A percentile compares a stretch with the other conserved stretches of the same genome.
Evolutionary conservation across 1,140 invertebrate genomes (phyloP).

Genomic region (Drosophila pallidifrons): DNA sequence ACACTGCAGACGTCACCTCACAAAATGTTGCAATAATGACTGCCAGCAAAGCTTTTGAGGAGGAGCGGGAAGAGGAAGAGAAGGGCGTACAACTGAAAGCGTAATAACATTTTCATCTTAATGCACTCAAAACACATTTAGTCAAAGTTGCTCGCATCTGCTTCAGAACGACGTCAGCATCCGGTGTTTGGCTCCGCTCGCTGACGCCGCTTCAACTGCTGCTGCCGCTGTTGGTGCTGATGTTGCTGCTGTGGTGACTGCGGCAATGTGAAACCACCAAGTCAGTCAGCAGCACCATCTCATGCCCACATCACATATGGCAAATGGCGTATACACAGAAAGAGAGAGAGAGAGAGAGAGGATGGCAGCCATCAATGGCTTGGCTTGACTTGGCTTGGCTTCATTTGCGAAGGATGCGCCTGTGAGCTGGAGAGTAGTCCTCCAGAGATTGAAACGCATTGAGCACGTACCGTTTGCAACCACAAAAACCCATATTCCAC

Average conservation of each 20-base stretch:
- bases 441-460: conserved; percentile 75
- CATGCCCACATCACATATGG: conserved; percentile 11
- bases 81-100: conserved; percentile 30
- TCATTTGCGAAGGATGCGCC: conserved; percentile 24
- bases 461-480: conserved; percentile 70
- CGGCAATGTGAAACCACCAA: conserved; percentile 40
- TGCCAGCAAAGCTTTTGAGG: conserved; percentile 6
- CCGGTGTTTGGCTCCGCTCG: conserved; percentile 3
- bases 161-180: conserved; percentile 62
- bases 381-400: conserved; percentile 39
- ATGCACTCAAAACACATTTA: conserved; percentile 77
- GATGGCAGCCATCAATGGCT: conserved; percentile 29
- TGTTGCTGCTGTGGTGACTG: conserved; percentile 33
- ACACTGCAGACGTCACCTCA: conserved; percentile 48
- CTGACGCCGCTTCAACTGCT: conserved; percentile 22
- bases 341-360: no score
- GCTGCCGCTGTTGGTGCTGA: conserved; percentile 14
- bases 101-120: conserved; percentile 78
- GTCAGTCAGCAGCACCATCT: conserved; percentile 40
- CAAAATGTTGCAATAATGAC: conserved; percentile 76
- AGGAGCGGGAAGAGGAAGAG: conserved; percentile 7
- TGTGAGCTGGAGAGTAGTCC: conserved; percentile 26
- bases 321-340: background rate
- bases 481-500: conserved; percentile 59
- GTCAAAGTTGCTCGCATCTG: conserved; percentile 70